Evolutionary conservation across 2,797 vertebrate genomes (phyloP), one percentile per base, ranked within the genome.

Genomic region (Psittacula derbiana): DNA sequence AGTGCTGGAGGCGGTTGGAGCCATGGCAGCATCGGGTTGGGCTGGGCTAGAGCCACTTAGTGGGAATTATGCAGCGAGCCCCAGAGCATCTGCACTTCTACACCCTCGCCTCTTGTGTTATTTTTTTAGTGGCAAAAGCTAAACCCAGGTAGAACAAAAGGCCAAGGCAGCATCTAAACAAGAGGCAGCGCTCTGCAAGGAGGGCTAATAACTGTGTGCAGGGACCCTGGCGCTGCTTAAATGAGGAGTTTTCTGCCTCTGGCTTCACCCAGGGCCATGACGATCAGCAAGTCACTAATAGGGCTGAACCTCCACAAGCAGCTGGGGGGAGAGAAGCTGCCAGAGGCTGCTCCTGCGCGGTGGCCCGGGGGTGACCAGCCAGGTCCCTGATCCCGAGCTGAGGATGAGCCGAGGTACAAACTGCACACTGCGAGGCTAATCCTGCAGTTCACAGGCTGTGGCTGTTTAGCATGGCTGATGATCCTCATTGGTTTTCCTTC

Each of bases 161-260:
- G 79, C 69, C 19, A 1, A 86, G 76, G 27, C 44, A 81, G 62
- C 70, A 28, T 72, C 69, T 74, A 33, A 82, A 81, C 12, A 27
- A 44, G 36, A 31, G 75, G 16, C 61, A 83, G 80, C 5, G 0
- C 30, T 33, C 72, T 31, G 52, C 15, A 3, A 27, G 53, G 57
- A 62, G 80, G 72, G 75, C 36, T 93, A 69, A 73, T 66, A 72
- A 33, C n/a, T 1, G 4, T 11, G 43, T 25, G 31, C 40, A 23
- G 69, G 78, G 46, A 60, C 4, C 15, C 80, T 13, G 38, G 47
- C 7, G 4, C 27, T 30, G 1, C 44, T 92, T 73, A 87, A 96
- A 95, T 87, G 80, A 96, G 90, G 93, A 67, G 79, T 75, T 86
- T 94, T 64, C 92, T 31, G 94, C 96, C 95, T 92, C 94, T 85